These are phyloP conservation scores for Melipona beecheii DNA, from an alignment of 2,888 invertebrate species.

Conservation along the genomic window DNA sequence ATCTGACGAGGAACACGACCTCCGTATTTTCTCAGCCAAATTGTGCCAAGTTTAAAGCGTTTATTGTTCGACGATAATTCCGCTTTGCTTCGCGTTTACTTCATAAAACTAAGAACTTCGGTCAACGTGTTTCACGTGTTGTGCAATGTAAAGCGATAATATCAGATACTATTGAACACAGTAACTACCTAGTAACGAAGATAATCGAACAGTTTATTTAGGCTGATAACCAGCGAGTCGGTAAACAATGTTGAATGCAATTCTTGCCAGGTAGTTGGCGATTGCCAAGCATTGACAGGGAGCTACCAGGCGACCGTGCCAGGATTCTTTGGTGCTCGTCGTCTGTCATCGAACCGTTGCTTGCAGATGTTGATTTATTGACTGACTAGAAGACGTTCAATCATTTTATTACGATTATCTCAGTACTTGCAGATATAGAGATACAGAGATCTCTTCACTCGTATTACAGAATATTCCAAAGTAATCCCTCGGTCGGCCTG, in stretches of 20 bases:
- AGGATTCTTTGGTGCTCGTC: conserved; percentile 20
- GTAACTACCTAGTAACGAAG: neutral
- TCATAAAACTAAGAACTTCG: neutral
- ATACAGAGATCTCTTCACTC: neutral
- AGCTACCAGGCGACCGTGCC: conserved; percentile 22
- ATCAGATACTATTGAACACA: too few species aligned
- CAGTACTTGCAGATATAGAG: neutral
- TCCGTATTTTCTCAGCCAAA: conserved; percentile 9
- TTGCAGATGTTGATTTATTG: conserved; percentile 23
- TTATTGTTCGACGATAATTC: conserved; percentile 9
- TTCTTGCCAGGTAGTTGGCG: conserved; percentile 31
- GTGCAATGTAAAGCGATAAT: neutral
- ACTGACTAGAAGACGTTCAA: neutral
- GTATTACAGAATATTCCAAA: neutral
- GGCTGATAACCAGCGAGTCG: conserved; percentile 21
- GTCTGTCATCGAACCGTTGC: conserved; percentile 6
- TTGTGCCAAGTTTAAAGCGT: conserved; percentile 45
- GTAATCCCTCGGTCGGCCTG: too few species aligned
- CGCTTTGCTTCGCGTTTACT: neutral
- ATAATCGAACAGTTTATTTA: conserved; percentile 19
- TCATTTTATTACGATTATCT: neutral
- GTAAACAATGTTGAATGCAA: conserved; percentile 28
- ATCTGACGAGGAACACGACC: conserved; percentile 3
- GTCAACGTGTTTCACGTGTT: neutral
- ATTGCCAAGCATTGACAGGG: conserved; percentile 39